These are phyloP conservation scores for Exocentrus adspersus DNA, from an alignment of 2,888 invertebrate species.

Conservation along the genomic window DNA sequence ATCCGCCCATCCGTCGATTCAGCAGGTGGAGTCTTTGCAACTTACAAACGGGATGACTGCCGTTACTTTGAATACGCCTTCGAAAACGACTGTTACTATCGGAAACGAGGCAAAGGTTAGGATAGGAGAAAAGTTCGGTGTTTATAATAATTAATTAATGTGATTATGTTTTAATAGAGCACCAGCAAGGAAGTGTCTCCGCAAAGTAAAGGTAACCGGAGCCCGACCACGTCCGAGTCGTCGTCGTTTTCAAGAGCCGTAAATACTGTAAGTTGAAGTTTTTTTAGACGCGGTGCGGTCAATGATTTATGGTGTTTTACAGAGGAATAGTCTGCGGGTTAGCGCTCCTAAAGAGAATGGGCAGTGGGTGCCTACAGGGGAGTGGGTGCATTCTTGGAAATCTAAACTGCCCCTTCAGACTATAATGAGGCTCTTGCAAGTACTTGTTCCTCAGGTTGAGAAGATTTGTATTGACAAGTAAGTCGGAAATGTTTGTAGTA, in stretches of 20 bases:
- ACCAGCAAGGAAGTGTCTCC: background rate
- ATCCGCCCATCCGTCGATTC: conserved; percentile 80
- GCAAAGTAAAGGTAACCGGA: conserved; percentile 40
- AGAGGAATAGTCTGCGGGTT: conserved; percentile 74
- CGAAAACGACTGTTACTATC: conserved; percentile 43
- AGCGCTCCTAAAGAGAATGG: conserved; percentile 59
- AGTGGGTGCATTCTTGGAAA: conserved; percentile 98
- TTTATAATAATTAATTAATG: background rate
- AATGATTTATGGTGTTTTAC: conserved; percentile 32
- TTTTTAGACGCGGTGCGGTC: background rate
- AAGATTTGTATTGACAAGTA: conserved; percentile 99
- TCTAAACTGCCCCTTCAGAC: conserved; percentile 97
- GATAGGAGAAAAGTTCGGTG: conserved; percentile 15
- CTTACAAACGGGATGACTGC: conserved; percentile 59
- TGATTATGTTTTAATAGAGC: background rate
- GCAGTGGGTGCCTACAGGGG: conserved; percentile 91
- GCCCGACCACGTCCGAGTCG: conserved; percentile 31
- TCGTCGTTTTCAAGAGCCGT: conserved; percentile 52
- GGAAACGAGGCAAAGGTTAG: conserved; percentile 38
- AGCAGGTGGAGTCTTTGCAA: conserved; percentile 55
- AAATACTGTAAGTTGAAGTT: conserved; percentile 54
- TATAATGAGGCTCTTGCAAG: conserved; percentile 97
- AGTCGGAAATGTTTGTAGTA: conserved; percentile 53
- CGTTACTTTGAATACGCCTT: conserved; percentile 55
- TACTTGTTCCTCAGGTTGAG: conserved; percentile 98